phyloP scores from a whole-genome alignment of 2,113 vertebrate species.

The Rhinogobius similis region DNA sequence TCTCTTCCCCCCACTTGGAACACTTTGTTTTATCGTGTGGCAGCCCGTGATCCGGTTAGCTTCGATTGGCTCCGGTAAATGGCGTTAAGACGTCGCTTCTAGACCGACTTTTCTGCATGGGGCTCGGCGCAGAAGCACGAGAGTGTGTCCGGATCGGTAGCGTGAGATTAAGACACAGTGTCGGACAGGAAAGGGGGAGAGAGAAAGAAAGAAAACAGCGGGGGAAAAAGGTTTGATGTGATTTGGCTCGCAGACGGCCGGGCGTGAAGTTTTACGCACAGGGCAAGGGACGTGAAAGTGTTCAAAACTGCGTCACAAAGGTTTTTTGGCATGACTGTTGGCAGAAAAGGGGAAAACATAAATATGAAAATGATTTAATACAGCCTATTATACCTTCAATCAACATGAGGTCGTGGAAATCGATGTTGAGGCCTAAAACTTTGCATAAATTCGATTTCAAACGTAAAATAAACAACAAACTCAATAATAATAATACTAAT shows the following conservation, averaged over 20 bases:
- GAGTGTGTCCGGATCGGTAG: conserved; percentile 17
- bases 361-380: background rate
- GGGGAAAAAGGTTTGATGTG: conserved; percentile 3
- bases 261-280: conserved; percentile 5
- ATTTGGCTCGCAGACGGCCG: background rate
- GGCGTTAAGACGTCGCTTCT: conserved; percentile 76
- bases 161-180: conserved; percentile 8
- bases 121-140: conserved; percentile 22
- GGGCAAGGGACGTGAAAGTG: background rate
- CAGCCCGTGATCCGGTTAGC: conserved; percentile 77
- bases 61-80: conserved; percentile 79
- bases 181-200: background rate
- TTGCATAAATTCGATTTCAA: background rate
- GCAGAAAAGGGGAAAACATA: background rate
- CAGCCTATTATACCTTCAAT: background rate
- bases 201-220: background rate
- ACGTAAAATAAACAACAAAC: background rate
- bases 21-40: conserved; percentile 67
- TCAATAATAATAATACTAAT: conserved; percentile 3
- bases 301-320: background rate
- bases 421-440: background rate
- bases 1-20: conserved; percentile 63
- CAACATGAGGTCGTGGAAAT: background rate
- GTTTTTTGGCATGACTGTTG: background rate
- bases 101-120: conserved; percentile 64